phyloP scores from a whole-genome alignment of 2,113 vertebrate genomes.

The Dolichallabes microphthalmus region DNA sequence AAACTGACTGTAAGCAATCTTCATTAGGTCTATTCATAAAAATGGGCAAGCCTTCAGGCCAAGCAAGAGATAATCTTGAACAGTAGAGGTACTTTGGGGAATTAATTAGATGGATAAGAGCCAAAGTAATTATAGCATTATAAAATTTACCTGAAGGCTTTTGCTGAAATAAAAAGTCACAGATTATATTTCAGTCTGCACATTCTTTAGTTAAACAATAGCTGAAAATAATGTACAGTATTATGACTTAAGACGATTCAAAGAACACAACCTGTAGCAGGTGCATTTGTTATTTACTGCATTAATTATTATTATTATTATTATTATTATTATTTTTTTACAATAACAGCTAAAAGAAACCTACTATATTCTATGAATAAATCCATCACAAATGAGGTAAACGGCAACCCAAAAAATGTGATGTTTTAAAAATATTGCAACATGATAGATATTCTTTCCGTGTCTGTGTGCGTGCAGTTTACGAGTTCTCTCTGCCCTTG shows the following conservation, averaged over 20 bases:
- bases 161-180: neutral
- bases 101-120: slow-evolving; percentile 40
- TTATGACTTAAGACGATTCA: neutral
- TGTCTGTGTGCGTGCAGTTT: too few relatives aligned
- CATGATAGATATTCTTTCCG: neutral
- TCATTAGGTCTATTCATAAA: slow-evolving; percentile 4
- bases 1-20: slow-evolving; percentile 9
- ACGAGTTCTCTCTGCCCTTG: too few relatives aligned
- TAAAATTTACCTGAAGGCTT: slow-evolving; percentile 22
- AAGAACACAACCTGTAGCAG: neutral
- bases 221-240: neutral
- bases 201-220: neutral
- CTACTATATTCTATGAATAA: too few relatives aligned
- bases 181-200: slow-evolving; percentile 10
- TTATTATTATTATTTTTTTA: too few relatives aligned
- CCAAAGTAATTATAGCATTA: slow-evolving; percentile 30
- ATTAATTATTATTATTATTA: neutral
- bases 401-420: neutral
- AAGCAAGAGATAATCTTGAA: slow-evolving; percentile 25
- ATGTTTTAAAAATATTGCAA: neutral
- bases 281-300: neutral
- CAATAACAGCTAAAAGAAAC: neutral
- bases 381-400: neutral
- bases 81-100: slow-evolving; percentile 15
- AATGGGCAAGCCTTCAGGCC: neutral